Percentiles rank a stretch among this genome's conserved stretches.
phyloP scores from a whole-genome alignment of 2,888 invertebrate genomes.

The Schrankia costaestrigalis region DNA sequence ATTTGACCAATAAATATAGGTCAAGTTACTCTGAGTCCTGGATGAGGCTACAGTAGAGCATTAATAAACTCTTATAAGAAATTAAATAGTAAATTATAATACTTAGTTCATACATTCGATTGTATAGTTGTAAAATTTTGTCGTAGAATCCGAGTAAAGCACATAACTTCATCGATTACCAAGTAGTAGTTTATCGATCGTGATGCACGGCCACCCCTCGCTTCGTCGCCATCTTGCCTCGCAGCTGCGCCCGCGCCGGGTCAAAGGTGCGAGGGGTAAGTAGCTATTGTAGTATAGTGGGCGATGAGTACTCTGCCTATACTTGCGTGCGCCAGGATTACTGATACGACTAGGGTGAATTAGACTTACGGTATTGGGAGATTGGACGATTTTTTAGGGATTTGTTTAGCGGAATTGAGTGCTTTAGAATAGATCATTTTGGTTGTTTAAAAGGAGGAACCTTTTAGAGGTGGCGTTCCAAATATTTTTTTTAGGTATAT shows the following conservation, averaged over 20 bases:
- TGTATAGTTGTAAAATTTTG: too few relatives aligned
- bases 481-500: too few relatives aligned
- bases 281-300: conserved; percentile 58
- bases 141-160: too few relatives aligned
- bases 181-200: conserved; percentile 59
- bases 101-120: too few relatives aligned
- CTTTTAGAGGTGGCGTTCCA: too few relatives aligned
- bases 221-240: conserved; percentile 58
- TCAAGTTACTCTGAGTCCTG: too few relatives aligned
- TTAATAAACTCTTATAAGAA: too few relatives aligned
- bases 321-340: conserved; percentile 52
- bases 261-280: conserved; percentile 69
- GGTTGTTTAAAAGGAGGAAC: too few relatives aligned
- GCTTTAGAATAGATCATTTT: too few relatives aligned
- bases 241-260: conserved; percentile 75
- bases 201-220: conserved; percentile 56
- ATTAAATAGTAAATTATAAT: too few relatives aligned
- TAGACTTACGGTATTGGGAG: conserved; percentile 18
- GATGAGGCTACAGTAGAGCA: too few relatives aligned
- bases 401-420: neutral
- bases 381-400: conserved; percentile 1
- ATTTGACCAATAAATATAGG: too few relatives aligned
- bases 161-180: conserved; percentile 26
- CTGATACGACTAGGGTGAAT: conserved; percentile 38
- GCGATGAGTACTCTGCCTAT: conserved; percentile 56